Base-by-base conservation (phyloP, 2,888 invertebrate genomes). In the Macaria liturata region DNA sequence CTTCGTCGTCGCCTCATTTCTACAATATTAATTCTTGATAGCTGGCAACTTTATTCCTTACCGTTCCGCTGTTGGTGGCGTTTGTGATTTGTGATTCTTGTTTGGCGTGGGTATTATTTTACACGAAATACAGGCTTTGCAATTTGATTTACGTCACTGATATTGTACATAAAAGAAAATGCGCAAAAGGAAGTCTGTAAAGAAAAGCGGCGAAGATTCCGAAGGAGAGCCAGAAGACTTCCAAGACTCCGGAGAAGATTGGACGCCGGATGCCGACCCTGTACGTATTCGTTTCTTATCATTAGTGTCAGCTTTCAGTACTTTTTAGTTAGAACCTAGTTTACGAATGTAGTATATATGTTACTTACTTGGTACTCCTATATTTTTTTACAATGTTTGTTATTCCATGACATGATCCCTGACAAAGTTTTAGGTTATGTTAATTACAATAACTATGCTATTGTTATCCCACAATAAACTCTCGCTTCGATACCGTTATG, bases 161-260 rank as follows among this genome's bases (percentile, higher is more conserved):
- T 37, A 37, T 6, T 37, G 7, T 37, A 37, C 7, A 6, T 7
- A 6, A 6, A 37, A 37, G 5, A 37, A 37, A 37, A 37, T 92
- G 92, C 88, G 92, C 66, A 91, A 91, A 78, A 82, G 92, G 66
- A 91, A 91, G 74, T 88, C 88, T 45, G 71, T 91, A 67, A 91
- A 90, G 76, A 89, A 91, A 70, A 80, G 73, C 6, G 54, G 55
- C 64, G 91, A 84, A 50, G 92, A 91, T 59, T 92, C 92, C 40
- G 92, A 92, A 56, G 91, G 71, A 46, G 92, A 92, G 76, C 91
- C 91, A 64, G 92, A 92, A 86, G 92, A 92, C 72, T 92, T 92
- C 67, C 92, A 92, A 79, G 92, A 92, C 72, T 92, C 92, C 2
- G 92, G 92, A 46, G 92, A 92, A 81, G 92, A 92, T 81, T 92